Conservation (phyloP, 2,888 invertebrate genomes). For the Brachyopa scutellaris region DNA sequence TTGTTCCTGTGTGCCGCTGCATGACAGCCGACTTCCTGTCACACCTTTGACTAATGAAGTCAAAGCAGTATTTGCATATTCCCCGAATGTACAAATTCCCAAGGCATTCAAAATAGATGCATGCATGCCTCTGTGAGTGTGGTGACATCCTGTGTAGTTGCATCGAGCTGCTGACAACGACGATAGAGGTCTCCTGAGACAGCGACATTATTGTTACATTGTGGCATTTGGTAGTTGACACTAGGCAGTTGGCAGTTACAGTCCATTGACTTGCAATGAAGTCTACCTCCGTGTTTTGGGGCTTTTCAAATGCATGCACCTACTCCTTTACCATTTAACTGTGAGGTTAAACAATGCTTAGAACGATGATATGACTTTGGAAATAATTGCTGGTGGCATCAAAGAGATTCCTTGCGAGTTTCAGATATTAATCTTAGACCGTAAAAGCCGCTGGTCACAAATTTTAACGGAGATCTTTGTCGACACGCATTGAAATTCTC, state of each 20-base stretch:
- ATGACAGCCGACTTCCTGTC: constrained; percentile 70
- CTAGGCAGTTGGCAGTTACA: constrained; percentile 28
- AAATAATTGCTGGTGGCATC: neutral
- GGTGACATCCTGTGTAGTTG: constrained; percentile 34
- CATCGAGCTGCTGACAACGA: constrained; percentile 16
- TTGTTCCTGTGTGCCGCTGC: constrained; percentile 50
- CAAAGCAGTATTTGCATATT: constrained; percentile 70
- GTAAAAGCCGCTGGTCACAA: constrained; percentile 12
- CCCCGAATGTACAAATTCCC: constrained; percentile 57
- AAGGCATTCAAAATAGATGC: constrained; percentile 54
- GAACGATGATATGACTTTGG: neutral
- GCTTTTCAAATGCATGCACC: too few species aligned
- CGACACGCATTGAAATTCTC: constrained; percentile 2
- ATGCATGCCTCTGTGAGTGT: constrained; percentile 31
- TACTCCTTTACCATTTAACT: too few species aligned
- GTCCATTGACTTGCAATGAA: constrained; percentile 21
- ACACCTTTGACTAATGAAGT: constrained; percentile 72
- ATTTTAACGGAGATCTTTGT: neutral
- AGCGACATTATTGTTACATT: neutral
- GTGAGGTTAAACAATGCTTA: neutral
- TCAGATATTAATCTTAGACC: neutral
- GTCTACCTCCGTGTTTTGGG: too few species aligned
- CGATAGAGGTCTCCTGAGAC: constrained; percentile 32
- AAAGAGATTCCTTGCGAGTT: neutral
- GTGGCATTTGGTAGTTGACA: constrained; percentile 33